These are phyloP conservation scores for Rhinogobius similis DNA, from an alignment of 2,113 vertebrate genomes.

Conservation along the genomic window DNA sequence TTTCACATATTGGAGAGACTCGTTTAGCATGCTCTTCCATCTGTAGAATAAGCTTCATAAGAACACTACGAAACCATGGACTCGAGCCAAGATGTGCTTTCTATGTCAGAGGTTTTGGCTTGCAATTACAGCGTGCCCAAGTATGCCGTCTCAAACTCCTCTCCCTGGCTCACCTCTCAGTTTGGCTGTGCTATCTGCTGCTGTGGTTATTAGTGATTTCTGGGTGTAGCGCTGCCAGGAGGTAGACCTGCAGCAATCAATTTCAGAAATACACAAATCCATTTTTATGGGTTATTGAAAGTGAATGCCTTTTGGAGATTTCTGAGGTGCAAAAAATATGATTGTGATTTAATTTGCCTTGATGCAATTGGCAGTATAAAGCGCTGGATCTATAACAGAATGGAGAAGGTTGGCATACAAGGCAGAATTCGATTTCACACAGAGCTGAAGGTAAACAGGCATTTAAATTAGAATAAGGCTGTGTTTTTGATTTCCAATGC, in stretches of 20 bases:
- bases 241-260: constrained; percentile 38
- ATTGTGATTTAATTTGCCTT: constrained; percentile 31
- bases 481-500: constrained; percentile 16
- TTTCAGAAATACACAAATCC: constrained; percentile 32
- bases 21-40: constrained; percentile 16
- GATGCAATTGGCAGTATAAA: constrained; percentile 29
- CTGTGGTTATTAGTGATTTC: constrained; percentile 21
- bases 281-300: constrained; percentile 34
- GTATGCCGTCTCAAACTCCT: not conserved
- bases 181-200: constrained; percentile 22
- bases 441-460: constrained; percentile 28
- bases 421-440: constrained; percentile 10
- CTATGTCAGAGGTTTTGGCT: constrained; percentile 10
- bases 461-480: constrained; percentile 22
- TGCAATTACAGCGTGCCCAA: constrained; percentile 10
- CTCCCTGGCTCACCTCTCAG: constrained; percentile 8
- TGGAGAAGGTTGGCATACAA: not conserved
- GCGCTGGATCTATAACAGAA: constrained; percentile 15
- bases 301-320: constrained; percentile 2
- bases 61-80: constrained; percentile 22
- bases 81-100: constrained; percentile 16
- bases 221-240: constrained; percentile 14
- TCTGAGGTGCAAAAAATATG: constrained; percentile 14
- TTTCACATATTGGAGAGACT: not conserved
- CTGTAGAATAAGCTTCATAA: constrained; percentile 28